Percentiles rank a stretch among this genome's conserved stretches.
Evolutionary conservation across 2,888 invertebrate genomes (phyloP).

Genomic region (Spisula subtruncata): DNA sequence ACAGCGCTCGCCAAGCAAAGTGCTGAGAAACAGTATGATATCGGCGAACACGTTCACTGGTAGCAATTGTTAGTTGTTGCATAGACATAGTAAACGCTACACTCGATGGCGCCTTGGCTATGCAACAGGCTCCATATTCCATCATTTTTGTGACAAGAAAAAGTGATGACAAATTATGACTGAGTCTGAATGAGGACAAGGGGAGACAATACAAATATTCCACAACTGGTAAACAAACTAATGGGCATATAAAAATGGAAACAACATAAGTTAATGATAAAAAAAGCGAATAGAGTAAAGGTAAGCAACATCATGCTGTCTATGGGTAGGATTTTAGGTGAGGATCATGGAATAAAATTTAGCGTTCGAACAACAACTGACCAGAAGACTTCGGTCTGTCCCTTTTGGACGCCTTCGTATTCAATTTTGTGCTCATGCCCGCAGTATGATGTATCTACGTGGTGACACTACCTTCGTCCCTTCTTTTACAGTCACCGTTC

Average conservation of each 20-base stretch:
- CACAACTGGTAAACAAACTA: neutral
- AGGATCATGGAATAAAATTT: too few relatives aligned
- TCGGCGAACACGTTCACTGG: too few relatives aligned
- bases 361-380: slow-evolving; percentile 48
- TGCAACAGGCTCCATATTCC: too few relatives aligned
- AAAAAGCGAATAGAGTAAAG: neutral
- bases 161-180: neutral
- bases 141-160: too few relatives aligned
- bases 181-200: neutral
- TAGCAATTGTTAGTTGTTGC: too few relatives aligned
- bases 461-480: too few relatives aligned
- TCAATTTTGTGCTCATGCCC: slow-evolving; percentile 77
- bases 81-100: too few relatives aligned
- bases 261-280: neutral
- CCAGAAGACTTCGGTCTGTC: slow-evolving; percentile 78
- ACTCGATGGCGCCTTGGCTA: too few relatives aligned
- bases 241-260: neutral
- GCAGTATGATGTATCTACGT: neutral
- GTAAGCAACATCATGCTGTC: too few relatives aligned
- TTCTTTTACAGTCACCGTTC: neutral
- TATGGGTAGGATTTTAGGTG: too few relatives aligned
- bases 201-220: slow-evolving; percentile 8
- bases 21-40: too few relatives aligned
- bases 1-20: too few relatives aligned
- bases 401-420: slow-evolving; percentile 73